A percentile compares a stretch with the other conserved stretches of the same genome.
phyloP scores from a whole-genome alignment of 2,113 vertebrate genomes.

The Myrmophylax atrothorax region DNA sequence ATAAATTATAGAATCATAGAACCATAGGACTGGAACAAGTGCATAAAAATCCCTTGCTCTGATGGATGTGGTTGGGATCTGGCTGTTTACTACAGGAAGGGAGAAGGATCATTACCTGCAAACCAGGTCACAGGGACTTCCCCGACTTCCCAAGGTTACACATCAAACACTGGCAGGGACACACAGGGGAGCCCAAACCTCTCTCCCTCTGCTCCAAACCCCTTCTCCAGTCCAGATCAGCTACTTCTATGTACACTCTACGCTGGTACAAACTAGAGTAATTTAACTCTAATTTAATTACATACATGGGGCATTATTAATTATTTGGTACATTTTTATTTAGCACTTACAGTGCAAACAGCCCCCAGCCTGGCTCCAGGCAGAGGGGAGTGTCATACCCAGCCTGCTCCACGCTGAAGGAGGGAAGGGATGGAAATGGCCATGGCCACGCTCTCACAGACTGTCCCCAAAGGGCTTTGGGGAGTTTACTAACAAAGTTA shows the following conservation, averaged over 20 bases:
- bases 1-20: not conserved
- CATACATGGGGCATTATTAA: not conserved
- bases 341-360: not conserved
- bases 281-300: not conserved
- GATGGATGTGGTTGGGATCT: not conserved
- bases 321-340: not conserved
- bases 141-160: not conserved
- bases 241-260: fast-evolving
- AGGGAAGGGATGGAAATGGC: not conserved
- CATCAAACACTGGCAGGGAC: not conserved
- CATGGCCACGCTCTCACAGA: fast-evolving
- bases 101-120: not conserved
- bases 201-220: not conserved
- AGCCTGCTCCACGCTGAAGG: not conserved
- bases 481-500: not conserved
- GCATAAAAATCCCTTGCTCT: not conserved
- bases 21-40: not conserved
- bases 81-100: not conserved
- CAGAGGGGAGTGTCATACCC: not conserved
- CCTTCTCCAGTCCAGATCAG: not conserved
- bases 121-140: not conserved
- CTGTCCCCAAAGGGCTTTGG: not conserved
- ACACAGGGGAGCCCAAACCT: not conserved
- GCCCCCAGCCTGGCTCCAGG: not conserved
- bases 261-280: not conserved